These are phyloP conservation scores for Shargacucullia verbasci DNA, from an alignment of 2,888 invertebrate species.

Conservation along the genomic window DNA sequence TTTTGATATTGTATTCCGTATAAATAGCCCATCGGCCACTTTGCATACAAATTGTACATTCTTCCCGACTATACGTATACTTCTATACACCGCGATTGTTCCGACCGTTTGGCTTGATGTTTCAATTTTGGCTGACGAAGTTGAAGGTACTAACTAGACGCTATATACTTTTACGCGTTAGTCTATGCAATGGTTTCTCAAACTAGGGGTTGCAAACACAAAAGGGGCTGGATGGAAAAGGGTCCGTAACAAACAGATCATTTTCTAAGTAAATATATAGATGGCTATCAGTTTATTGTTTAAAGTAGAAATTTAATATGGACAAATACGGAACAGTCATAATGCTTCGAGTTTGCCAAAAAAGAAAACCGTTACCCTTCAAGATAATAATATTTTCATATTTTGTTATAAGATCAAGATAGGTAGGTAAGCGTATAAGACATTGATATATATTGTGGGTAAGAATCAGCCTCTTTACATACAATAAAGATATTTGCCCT, in stretches of 20 bases:
- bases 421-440: constrained; percentile 40
- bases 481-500: constrained; percentile 48
- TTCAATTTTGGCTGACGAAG: constrained; percentile 48
- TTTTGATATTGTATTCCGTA: constrained; percentile 63
- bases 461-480: constrained; percentile 47
- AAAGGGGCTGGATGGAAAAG: no score
- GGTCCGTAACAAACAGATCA: no score
- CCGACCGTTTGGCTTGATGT: constrained; percentile 46
- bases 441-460: constrained; percentile 45
- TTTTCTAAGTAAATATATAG: no score
- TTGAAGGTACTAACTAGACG: constrained; percentile 13
- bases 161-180: neutral
- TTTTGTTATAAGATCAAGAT: constrained; percentile 43
- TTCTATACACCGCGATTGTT: constrained; percentile 49
- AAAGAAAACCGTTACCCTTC: constrained; percentile 34
- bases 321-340: no score
- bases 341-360: constrained; percentile 14
- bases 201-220: neutral
- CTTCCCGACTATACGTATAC: constrained; percentile 36
- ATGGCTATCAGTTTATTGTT: no score
- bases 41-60: constrained; percentile 63
- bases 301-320: no score
- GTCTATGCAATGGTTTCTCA: neutral
- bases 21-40: constrained; percentile 60
- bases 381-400: constrained; percentile 43